Base-by-base conservation (phyloP, 30 jellyfish, hydroid and myxozoan genomes). In the Morbakka virulenta region DNA sequence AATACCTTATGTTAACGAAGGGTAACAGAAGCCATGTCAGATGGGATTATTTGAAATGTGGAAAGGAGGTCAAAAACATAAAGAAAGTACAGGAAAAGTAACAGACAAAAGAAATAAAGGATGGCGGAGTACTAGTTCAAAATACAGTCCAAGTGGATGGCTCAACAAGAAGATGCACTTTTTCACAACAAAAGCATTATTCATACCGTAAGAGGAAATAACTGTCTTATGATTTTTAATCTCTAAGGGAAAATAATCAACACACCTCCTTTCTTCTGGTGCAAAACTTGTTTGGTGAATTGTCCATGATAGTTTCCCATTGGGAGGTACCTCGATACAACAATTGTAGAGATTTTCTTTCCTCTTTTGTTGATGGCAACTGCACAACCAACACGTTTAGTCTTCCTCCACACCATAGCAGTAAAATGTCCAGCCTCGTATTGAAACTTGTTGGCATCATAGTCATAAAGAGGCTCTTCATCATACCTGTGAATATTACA, bases 331-430 rank as follows among this genome's bases (percentile, higher is more conserved):
- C 71, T 11, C 26, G 34, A 57, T 14, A 57, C 71, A 4, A 25
- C 32, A 12, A 57, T 25, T 11, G 71, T 57, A 17, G 57, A 6
- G 17, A 41, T 41, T 57, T 57, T 57, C 9, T 57, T 25, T 26
- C 71, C 71, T 20, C 32, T 11, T 9, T 57, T 25, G 32, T 57
- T 57, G 25, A 20, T 20, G 34, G 71, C 71, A 25, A 57, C 32
- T 4, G 71, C 71, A 57, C 71, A 57, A 9, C 71, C 71, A 57
- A 57, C 71, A 14, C 32, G 25, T 57, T 57, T 57, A 9, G 71
- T 57, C 9, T 57, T 57, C 12, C 71, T 11, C 71, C 71, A 57
- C 12, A 57, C 71, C 71, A 57, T 57, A 9, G 71, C 71, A 14
- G 71, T 57, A 57, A 57, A 57, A 26, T 57, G 71, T 57, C 71